A percentile compares a stretch with the other conserved stretches of the same genome.
Evolutionary conservation across 2,797 vertebrate genomes (phyloP).

Genomic region (Mus caroli): DNA sequence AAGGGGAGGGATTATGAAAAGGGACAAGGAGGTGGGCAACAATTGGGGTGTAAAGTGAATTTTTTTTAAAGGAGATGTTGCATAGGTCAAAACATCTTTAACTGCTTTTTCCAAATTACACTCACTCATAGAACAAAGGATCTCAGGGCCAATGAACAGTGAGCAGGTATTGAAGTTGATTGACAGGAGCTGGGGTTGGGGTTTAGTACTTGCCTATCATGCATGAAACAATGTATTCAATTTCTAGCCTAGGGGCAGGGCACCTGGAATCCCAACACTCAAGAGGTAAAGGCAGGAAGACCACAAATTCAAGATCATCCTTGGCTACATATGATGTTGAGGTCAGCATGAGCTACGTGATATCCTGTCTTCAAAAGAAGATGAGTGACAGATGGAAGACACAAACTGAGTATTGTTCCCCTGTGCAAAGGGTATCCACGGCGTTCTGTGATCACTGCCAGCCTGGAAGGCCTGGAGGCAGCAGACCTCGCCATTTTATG

Average conservation of each 20-base stretch:
- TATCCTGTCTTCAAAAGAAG: background rate
- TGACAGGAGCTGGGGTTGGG: fast-evolving
- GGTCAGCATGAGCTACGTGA: background rate
- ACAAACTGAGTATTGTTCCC: fast-evolving
- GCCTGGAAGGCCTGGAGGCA: fast-evolving
- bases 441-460: fast-evolving
- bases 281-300: background rate
- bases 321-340: background rate
- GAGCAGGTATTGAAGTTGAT: background rate
- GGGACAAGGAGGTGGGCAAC: background rate
- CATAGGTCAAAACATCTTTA: fast-evolving
- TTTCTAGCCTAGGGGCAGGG: background rate
- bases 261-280: background rate
- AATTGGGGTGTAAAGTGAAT: background rate
- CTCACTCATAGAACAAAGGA: too few relatives aligned
- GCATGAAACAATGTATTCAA: background rate
- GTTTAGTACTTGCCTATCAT: background rate
- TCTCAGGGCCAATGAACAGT: too few relatives aligned
- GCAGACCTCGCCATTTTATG: background rate
- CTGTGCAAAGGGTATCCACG: fast-evolving
- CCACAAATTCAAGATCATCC: background rate
- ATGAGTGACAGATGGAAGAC: background rate
- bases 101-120: fast-evolving
- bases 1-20: background rate
- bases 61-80: background rate